Evolutionary conservation across 2,888 invertebrate species (phyloP), one percentile per base, ranked within the genome.

Genomic region (Ormyrus thymus): DNA sequence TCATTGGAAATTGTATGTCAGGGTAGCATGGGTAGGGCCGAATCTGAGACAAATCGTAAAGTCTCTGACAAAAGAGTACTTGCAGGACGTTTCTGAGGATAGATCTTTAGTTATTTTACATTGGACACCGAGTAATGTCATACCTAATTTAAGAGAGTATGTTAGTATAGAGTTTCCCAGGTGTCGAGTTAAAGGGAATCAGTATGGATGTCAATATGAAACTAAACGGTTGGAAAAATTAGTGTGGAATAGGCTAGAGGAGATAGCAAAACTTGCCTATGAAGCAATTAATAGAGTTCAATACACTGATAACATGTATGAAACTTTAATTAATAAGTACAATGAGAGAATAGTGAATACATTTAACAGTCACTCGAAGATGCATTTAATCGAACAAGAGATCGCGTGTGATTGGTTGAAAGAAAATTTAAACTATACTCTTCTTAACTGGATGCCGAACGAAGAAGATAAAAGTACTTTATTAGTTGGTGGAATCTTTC

Each of bases 351-450:
- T 79, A 13, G 46, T 81, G 82, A 71, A 80, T 56, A 50, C 68
- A 50, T 71, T 50, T 11, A 70, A 66, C 7, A 56, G 66, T 46
- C 81, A 74, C 11, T 66, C 53, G 1, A 81, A 81, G 15, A 11
- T 77, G 7, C 81, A 68, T 6, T 61, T 77, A 0, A 81, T 82
- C 45, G 86, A 90, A 13, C 86, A 91, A 4, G 88, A 91, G 0
- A 90, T 93, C 0, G 95, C 95, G 0, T 96, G 96, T 86, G 88
- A 91, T 7, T 96, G 95, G 95, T 88, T 96, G 82, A 86, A 82
- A 10, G 85, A 90, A 0, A 92, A 93, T 83, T 82, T 90, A 6
- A 82, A 90, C 15, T 84, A 85, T 0, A 88, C 89, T 0, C 92
- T 93, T 90, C 84, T 81, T 0, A 80, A 86, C 1, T 93, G 93